Conservation (phyloP, 1,140 invertebrate species). For the Thaumetopoea pityocampa region DNA sequence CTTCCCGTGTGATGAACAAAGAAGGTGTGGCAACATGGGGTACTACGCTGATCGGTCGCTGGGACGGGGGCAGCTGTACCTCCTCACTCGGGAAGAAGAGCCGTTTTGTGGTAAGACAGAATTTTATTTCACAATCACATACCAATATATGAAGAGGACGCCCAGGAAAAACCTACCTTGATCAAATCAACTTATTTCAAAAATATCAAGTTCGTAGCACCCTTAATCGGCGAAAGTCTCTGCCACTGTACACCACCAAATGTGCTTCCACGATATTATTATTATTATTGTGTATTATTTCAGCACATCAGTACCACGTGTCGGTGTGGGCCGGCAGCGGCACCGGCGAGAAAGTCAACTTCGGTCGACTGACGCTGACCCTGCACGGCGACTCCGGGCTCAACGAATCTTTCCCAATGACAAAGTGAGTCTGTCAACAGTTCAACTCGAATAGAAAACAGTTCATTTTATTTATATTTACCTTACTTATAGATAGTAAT, state of each 20-base stretch:
- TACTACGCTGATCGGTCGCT: constrained; percentile 91
- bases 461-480: not conserved
- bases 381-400: constrained; percentile 87
- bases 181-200: no score
- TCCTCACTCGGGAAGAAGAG: constrained; percentile 92
- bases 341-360: constrained; percentile 82
- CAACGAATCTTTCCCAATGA: constrained; percentile 93
- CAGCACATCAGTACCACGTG: constrained; percentile 91
- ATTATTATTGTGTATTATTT: constrained; percentile 6
- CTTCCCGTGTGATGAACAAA: constrained; percentile 76
- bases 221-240: no score
- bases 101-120: constrained; percentile 87
- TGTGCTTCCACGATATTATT: not conserved
- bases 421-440: constrained; percentile 79
- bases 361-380: constrained; percentile 89
- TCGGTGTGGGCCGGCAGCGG: constrained; percentile 85
- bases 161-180: no score
- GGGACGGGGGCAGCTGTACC: constrained; percentile 88
- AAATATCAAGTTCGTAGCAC: no score
- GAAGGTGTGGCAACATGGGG: constrained; percentile 92
- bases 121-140: not conserved
- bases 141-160: not conserved
- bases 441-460: no score
- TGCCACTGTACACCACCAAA: no score
- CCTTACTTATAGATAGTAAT: not conserved